Evolutionary conservation across 2,113 vertebrate species (phyloP), one percentile per base, ranked within the genome.

Genomic region (Hypanus sabinus): DNA sequence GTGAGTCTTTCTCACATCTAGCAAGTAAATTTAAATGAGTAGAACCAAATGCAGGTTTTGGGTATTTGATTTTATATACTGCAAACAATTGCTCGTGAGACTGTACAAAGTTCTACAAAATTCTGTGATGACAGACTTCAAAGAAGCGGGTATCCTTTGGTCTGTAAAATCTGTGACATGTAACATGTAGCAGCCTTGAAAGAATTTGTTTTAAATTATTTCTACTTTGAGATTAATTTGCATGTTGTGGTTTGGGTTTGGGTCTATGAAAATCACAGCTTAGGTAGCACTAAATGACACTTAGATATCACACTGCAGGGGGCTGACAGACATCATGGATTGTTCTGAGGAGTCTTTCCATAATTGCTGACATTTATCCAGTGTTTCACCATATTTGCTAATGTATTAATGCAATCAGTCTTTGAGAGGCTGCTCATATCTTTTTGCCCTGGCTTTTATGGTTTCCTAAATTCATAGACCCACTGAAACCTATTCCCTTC

Each of bases 311-410:
- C 96, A 97, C 97, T 97, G 98, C 98, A 95, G 96, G 97, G 97
- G 96, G 97, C 98, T 99, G 98, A 98, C 98, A 99, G 98, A 96
- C 97, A 96, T 97, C 96, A 97, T 97, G 98, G 98, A 97, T 98
- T 98, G 98, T 98, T 98, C 99, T 99, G 99, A 98, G 97, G 97
- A 96, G 97, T 97, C 96, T 97, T 97, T 97, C 97, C 97, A 98
- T 99, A 99, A 99, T 99, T 99, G 98, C 98, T 99, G 98, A 99
- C 98, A 99, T 99, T 99, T 99, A 99, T 99, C 98, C 98, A 99
- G 98, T 99, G 99, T 99, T 99, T 99, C 99, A 98, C 98, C 98
- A 97, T 99, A 98, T 99, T 99, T 99, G 98, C 99, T 99, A 99
- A 99, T 99, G 99, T 99, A 99, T 99, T 99, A 99, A 98, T 98